A percentile compares a stretch with the other conserved stretches of the same genome.
These are phyloP conservation scores for Thymelicus sylvestris DNA, from an alignment of 2,888 invertebrate species.

Conservation along the genomic window DNA sequence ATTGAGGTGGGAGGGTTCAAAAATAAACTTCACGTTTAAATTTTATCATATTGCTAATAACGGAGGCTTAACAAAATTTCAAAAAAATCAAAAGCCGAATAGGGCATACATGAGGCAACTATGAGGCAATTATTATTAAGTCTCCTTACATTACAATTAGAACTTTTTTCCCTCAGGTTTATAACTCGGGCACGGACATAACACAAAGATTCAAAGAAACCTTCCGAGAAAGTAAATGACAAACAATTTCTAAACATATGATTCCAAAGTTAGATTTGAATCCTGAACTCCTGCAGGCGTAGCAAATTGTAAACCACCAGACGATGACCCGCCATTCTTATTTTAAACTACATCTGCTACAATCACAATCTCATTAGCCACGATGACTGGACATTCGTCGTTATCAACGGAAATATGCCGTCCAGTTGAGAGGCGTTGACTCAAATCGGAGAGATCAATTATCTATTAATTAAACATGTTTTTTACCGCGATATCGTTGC, in stretches of 20 bases:
- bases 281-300: constrained; percentile 11
- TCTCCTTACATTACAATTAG: too few relatives aligned
- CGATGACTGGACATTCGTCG: constrained; percentile 28
- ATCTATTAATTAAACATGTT: constrained; percentile 37
- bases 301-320: constrained; percentile 4
- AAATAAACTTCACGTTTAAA: constrained; percentile 16
- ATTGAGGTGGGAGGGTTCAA: constrained; percentile 18
- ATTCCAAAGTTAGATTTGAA: background rate
- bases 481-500: constrained; percentile 30
- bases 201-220: too few relatives aligned
- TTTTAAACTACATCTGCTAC: constrained; percentile 6
- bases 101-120: too few relatives aligned
- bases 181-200: too few relatives aligned
- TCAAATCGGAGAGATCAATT: constrained; percentile 34
- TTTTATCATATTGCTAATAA: constrained; percentile 1
- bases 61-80: background rate
- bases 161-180: too few relatives aligned
- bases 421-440: constrained; percentile 27
- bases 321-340: constrained; percentile 6
- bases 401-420: constrained; percentile 31
- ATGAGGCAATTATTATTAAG: too few relatives aligned
- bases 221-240: background rate
- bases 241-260: constrained; percentile 1
- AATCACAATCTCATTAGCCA: constrained; percentile 30
- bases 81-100: too few relatives aligned